phyloP scores from a whole-genome alignment of 1,140 invertebrate genomes.

The Trinorchestia longiramus region DNA sequence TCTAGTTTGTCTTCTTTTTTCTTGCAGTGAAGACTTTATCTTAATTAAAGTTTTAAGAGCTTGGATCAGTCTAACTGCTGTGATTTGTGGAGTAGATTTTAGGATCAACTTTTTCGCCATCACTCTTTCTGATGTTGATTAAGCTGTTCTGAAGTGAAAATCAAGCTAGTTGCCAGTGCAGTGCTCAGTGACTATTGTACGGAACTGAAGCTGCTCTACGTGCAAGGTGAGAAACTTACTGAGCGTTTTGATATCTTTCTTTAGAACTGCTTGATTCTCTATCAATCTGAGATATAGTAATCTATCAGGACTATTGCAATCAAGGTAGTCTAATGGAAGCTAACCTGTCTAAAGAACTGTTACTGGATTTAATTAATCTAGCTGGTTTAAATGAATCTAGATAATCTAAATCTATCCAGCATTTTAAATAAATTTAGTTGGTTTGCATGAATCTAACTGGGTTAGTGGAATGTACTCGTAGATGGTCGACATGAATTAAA shows the following conservation, averaged over 20 bases:
- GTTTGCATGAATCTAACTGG: background rate
- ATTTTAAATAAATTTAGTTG: background rate
- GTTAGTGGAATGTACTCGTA: background rate
- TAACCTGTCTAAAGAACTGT: background rate
- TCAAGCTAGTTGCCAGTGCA: background rate
- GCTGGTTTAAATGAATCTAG: background rate
- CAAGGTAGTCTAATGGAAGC: background rate
- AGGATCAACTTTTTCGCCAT: background rate
- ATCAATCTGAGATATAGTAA: background rate
- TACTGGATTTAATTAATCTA: background rate
- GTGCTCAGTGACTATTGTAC: background rate
- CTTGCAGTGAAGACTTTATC: background rate
- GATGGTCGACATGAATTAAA: background rate
- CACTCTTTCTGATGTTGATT: background rate
- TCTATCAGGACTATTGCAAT: background rate
- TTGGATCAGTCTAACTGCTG: background rate
- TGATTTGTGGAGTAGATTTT: background rate
- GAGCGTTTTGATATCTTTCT: background rate
- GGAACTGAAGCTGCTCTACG: background rate
- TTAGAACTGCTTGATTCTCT: background rate
- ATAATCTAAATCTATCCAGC: background rate
- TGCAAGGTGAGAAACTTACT: background rate
- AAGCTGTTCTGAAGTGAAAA: background rate
- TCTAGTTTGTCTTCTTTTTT: background rate
- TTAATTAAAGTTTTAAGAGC: background rate